Percentiles rank a stretch among this genome's conserved stretches.
These are phyloP conservation scores for Carassius auratus DNA, from an alignment of 2,113 vertebrate species.

Conservation along the genomic window DNA sequence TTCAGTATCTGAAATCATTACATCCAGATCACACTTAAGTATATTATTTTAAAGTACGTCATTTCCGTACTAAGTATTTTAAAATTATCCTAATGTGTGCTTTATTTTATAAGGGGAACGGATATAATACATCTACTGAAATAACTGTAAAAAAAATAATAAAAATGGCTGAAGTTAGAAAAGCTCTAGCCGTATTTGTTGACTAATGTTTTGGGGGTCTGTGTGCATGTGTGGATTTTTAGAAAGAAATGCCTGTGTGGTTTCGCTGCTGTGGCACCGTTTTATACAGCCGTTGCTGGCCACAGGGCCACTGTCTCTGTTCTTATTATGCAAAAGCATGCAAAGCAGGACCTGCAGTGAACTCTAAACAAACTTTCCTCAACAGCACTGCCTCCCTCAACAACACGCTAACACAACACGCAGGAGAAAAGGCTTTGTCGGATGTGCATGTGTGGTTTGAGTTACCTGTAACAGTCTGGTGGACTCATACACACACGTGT, in stretches of 20 bases:
- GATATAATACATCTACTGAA: too few species aligned
- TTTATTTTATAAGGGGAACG: too few species aligned
- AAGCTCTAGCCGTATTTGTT: too few species aligned
- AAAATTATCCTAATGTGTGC: too few species aligned
- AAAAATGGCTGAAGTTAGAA: too few species aligned
- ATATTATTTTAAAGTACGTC: too few species aligned
- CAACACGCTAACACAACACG: not conserved
- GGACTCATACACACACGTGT: not conserved
- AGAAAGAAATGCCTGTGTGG: not conserved
- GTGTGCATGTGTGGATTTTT: too few species aligned
- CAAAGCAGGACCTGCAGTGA: constrained; percentile 37
- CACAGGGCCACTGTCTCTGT: constrained; percentile 11
- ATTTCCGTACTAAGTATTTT: too few species aligned
- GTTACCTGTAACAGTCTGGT: not conserved
- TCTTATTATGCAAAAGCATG: constrained; percentile 55
- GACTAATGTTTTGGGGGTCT: too few species aligned
- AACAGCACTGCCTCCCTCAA: constrained; percentile 18
- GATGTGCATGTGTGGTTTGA: not conserved
- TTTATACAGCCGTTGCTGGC: constrained; percentile 43
- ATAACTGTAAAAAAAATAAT: too few species aligned
- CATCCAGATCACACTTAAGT: not conserved
- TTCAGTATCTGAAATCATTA: not conserved
- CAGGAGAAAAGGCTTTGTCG: not conserved
- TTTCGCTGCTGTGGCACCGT: constrained; percentile 38
- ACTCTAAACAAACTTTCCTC: constrained; percentile 23